Evolutionary conservation across 1,140 invertebrate species (phyloP).

Genomic region (Drosophila tristis): DNA sequence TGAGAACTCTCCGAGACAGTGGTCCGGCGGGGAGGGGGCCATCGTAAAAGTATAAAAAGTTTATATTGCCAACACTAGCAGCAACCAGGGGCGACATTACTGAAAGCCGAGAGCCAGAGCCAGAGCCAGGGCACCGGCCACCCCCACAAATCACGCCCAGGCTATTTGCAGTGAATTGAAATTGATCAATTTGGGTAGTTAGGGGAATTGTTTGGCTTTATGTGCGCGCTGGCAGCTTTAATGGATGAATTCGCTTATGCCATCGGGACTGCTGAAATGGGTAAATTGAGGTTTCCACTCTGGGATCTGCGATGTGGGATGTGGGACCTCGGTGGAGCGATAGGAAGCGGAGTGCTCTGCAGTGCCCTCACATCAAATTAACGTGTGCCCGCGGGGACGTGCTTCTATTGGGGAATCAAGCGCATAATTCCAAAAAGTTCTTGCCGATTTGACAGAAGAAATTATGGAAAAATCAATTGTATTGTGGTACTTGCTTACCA

Average conservation of each 20-base stretch:
- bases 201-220: conserved; percentile 71
- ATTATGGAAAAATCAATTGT: conserved; percentile 26
- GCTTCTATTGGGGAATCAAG: conserved; percentile 25
- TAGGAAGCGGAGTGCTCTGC: conserved; percentile 4
- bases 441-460: conserved; percentile 36
- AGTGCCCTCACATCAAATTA: conserved; percentile 65
- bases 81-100: conserved; percentile 62
- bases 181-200: conserved; percentile 80
- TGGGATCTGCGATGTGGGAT: conserved; percentile 23
- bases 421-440: conserved; percentile 38
- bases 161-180: conserved; percentile 80
- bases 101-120: neutral
- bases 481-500: neutral
- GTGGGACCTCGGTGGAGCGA: conserved; percentile 12
- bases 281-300: conserved; percentile 52
- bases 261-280: conserved; percentile 47
- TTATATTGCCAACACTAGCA: conserved; percentile 70
- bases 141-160: conserved; percentile 72
- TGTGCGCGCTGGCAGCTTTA: conserved; percentile 63
- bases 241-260: conserved; percentile 71
- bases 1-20: neutral
- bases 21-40: neutral
- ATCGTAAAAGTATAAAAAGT: conserved; percentile 65
- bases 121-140: conserved; percentile 14
- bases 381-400: conserved; percentile 51